Evolutionary conservation across 2,888 invertebrate genomes (phyloP).

Genomic region (Watsonalla binaria): DNA sequence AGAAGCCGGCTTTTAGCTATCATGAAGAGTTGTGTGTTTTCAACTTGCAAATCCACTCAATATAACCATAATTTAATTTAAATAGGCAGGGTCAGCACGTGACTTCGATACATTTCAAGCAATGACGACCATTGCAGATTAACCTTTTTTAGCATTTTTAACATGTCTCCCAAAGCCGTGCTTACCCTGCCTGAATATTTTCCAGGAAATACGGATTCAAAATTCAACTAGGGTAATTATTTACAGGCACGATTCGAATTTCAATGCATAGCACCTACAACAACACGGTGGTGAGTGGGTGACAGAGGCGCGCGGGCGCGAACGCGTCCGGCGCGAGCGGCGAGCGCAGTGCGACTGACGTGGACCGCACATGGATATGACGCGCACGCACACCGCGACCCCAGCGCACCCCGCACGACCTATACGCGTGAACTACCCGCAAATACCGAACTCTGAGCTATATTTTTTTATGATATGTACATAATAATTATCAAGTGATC

Average conservation of each 20-base stretch:
- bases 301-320: slow-evolving; percentile 49
- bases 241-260: slow-evolving; percentile 66
- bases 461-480: slow-evolving; percentile 5
- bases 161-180: not conserved
- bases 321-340: slow-evolving; percentile 40
- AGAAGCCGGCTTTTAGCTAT: not conserved
- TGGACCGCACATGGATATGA: slow-evolving; percentile 58
- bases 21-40: not conserved
- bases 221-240: not conserved
- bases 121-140: no score
- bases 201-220: not conserved
- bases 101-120: not conserved
- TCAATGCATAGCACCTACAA: slow-evolving; percentile 74
- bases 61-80: not conserved
- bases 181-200: not conserved
- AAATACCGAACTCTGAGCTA: slow-evolving; percentile 6
- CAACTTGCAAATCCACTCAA: not conserved
- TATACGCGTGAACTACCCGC: slow-evolving; percentile 48
- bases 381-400: slow-evolving; percentile 30
- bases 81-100: not conserved
- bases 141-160: no score
- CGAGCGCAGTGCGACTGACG: slow-evolving; percentile 36
- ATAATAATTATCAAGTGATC: not conserved
- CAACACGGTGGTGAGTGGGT: slow-evolving; percentile 62
- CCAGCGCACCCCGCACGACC: slow-evolving; percentile 59